A percentile compares a stretch with the other conserved stretches of the same genome.
Evolutionary conservation across 2,113 vertebrate genomes (phyloP).

Genomic region (Hippocampus comes): DNA sequence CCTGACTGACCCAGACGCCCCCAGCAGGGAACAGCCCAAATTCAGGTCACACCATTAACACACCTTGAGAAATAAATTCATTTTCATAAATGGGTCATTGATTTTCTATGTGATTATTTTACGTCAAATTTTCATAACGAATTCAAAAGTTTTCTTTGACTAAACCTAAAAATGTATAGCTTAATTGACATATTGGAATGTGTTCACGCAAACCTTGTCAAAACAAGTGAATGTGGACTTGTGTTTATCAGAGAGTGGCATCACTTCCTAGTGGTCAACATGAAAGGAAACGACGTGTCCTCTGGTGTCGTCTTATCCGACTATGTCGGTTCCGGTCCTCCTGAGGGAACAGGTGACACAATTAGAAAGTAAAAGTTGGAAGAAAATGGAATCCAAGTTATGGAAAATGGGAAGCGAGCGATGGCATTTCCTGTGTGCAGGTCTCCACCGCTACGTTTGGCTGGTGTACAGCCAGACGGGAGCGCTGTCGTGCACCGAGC

Average conservation of each 20-base stretch:
- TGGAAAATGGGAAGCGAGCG: too few relatives aligned
- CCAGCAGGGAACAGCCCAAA: conserved; percentile 88
- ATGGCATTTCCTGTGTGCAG: conserved; percentile 49
- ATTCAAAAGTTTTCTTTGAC: too few relatives aligned
- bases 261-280: conserved; percentile 91
- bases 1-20: conserved; percentile 91
- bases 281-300: conserved; percentile 86
- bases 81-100: too few relatives aligned
- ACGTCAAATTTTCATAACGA: too few relatives aligned
- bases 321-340: conserved; percentile 89
- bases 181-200: not conserved
- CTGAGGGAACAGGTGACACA: conserved; percentile 84
- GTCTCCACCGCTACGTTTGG: conserved; percentile 95
- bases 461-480: conserved; percentile 87
- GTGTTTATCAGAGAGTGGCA: conserved; percentile 85
- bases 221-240: not conserved
- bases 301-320: conserved; percentile 84
- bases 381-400: too few relatives aligned
- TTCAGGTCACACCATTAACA: conserved; percentile 73
- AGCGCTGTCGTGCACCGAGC: conserved; percentile 76
- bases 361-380: not conserved
- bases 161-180: not conserved
- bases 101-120: too few relatives aligned
- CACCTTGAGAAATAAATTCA: not conserved
- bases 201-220: not conserved